phyloP scores from a whole-genome alignment of 2,797 vertebrate genomes.

The Meriones psammophilus region DNA sequence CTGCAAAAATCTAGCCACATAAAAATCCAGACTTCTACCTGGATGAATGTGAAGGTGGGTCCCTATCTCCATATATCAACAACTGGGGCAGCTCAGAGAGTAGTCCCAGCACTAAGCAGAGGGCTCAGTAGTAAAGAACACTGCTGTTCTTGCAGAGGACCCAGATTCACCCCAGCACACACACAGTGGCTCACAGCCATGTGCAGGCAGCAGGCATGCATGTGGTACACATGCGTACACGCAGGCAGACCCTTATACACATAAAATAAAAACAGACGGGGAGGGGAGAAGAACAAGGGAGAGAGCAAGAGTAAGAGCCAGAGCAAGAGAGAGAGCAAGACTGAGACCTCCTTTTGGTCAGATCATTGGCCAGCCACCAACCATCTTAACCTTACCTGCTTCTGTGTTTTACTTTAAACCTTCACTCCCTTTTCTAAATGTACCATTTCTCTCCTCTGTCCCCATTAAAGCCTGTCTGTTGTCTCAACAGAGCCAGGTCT shows the following conservation, averaged over 20 bases:
- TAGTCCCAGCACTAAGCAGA: no score
- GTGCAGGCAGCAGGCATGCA: background rate
- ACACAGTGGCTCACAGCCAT: background rate
- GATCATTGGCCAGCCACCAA: background rate
- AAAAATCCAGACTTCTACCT: slow-evolving; percentile 1
- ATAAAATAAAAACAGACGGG: background rate
- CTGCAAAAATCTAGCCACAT: background rate
- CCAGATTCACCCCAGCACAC: background rate
- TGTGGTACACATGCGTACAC: background rate
- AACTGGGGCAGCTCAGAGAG: background rate
- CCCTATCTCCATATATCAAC: rapidly evolving
- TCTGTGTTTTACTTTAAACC: background rate
- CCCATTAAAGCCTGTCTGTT: background rate
- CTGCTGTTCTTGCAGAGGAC: background rate
- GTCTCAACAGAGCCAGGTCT: background rate
- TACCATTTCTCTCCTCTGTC: background rate
- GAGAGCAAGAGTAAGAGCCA: no score
- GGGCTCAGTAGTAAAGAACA: background rate
- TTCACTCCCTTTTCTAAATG: background rate
- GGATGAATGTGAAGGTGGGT: slow-evolving; percentile 7
- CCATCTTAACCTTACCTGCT: background rate
- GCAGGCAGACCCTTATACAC: background rate
- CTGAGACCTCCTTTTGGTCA: background rate
- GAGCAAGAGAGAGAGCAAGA: background rate
- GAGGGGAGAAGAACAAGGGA: background rate